Base-by-base conservation (phyloP, 1,140 invertebrate genomes). In the Drosophila mojavensis region DNA sequence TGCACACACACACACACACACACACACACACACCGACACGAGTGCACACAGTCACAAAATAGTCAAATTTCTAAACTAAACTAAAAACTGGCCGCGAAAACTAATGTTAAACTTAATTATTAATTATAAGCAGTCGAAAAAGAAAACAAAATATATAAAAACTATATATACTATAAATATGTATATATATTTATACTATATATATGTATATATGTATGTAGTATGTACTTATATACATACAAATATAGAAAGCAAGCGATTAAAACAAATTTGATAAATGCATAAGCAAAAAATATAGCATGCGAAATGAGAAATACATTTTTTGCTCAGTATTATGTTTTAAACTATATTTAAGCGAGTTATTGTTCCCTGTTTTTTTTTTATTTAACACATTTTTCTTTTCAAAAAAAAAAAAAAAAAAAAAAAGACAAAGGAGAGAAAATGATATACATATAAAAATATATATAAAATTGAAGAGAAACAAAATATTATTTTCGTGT, bases 41-140 rank as follows among this genome's bases (percentile, higher is more conserved):
- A 36, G 53, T 39, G 30, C 47, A 71, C 39, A 81, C 41, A 74
- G 84, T 88, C 79, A 80, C 83, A 86, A 88, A 54, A 78, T 76
- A 77, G 74, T 77, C 69, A 73, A 73, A 77, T 73, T 77, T 65
- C 59, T 62, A 63, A 62, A 63, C 45, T 64, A 64, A 39, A 39
- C 36, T 39, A 39, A 39, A 47, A 71, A 47, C 51, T 66, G 69
- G 69, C 68, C 69, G 61, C 55, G 39, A 75, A 68, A 78, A 68
- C 43, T 41, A 58, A 47, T 59, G 54, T 41, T 45, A 30, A 60
- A 28, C 15, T 41, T 59, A 61, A 61, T 26, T 55, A 73, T 24
- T 39, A 10, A 59, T 11, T 39, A 11, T 75, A 58, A 71, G 73
- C 67, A 47, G 33, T 59, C 67, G 55, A 71, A 70, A 69, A 50